Percentiles rank a stretch among this genome's conserved stretches.
Conservation (phyloP, 2,113 vertebrate genomes). For the Rhinoderma darwinii region DNA sequence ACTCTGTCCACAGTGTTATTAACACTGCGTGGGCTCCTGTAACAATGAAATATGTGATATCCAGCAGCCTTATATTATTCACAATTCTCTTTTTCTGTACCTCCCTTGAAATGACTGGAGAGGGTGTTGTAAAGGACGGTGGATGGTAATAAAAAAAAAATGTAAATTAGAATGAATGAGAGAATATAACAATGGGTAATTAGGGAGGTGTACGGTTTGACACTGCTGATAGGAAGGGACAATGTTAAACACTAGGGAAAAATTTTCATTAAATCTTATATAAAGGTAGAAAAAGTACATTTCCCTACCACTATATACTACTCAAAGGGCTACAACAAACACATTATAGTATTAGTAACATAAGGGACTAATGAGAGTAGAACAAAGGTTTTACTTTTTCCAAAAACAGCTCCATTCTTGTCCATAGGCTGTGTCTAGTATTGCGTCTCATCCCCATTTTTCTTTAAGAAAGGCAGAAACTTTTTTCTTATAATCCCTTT, state of each 20-base stretch:
- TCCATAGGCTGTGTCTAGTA: too few species aligned
- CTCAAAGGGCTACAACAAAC: neutral
- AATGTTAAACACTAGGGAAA: conserved; percentile 1
- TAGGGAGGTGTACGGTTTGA: conserved; percentile 15
- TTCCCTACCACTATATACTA: neutral
- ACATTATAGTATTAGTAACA: neutral
- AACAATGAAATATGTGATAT: conserved; percentile 21
- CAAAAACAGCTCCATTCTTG: too few species aligned
- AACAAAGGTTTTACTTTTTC: neutral
- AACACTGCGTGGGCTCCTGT: neutral
- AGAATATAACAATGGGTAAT: conserved; percentile 7
- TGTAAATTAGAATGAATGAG: conserved; percentile 19
- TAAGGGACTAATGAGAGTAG: neutral
- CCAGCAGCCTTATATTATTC: conserved; percentile 5
- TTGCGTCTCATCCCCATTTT: too few species aligned
- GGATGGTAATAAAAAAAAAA: conserved; percentile 13
- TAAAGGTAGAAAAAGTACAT: neutral
- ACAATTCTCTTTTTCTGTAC: neutral
- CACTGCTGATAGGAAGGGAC: conserved; percentile 13
- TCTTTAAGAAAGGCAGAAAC: too few species aligned
- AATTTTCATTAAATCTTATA: conserved; percentile 7
- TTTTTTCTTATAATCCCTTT: too few species aligned
- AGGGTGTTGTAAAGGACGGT: conserved; percentile 26
- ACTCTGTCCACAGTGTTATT: neutral
- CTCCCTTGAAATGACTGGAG: conserved; percentile 25